These are phyloP conservation scores for Selene dorsalis DNA, from an alignment of 2,797 vertebrate genomes.

Conservation along the genomic window DNA sequence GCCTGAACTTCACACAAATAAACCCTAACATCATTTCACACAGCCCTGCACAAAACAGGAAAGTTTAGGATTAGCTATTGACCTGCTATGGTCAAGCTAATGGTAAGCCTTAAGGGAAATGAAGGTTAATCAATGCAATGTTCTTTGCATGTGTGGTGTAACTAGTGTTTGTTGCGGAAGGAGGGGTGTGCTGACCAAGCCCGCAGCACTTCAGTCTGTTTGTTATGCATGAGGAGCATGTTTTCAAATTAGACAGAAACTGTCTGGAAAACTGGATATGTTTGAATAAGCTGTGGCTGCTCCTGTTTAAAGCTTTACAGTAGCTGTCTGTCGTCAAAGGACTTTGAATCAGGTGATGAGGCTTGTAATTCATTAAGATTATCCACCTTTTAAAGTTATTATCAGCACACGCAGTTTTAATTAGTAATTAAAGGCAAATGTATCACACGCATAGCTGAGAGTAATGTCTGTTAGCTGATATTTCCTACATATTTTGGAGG, in stretches of 20 bases:
- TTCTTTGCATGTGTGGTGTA: slow-evolving; percentile 32
- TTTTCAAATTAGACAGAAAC: slow-evolving; percentile 25
- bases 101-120: slow-evolving; percentile 35
- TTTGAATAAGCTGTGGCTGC: background rate
- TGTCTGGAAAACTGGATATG: background rate
- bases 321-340: background rate
- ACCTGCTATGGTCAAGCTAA: slow-evolving; percentile 11
- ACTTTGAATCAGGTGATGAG: background rate
- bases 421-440: slow-evolving; percentile 4
- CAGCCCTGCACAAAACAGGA: background rate
- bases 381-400: slow-evolving; percentile 4
- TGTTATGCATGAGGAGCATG: slow-evolving; percentile 17
- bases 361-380: slow-evolving; percentile 5
- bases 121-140: slow-evolving; percentile 51
- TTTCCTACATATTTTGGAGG: background rate
- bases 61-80: slow-evolving; percentile 16
- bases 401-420: slow-evolving; percentile 3
- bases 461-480: slow-evolving; percentile 1
- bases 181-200: slow-evolving; percentile 38
- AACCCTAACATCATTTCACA: slow-evolving; percentile 8
- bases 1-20: slow-evolving; percentile 17
- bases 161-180: background rate
- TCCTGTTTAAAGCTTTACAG: background rate
- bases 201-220: background rate
- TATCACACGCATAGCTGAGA: slow-evolving; percentile 1